A percentile compares a stretch with the other conserved stretches of the same genome.
phyloP scores from a whole-genome alignment of 2,888 invertebrate species.

The Boloria selene region DNA sequence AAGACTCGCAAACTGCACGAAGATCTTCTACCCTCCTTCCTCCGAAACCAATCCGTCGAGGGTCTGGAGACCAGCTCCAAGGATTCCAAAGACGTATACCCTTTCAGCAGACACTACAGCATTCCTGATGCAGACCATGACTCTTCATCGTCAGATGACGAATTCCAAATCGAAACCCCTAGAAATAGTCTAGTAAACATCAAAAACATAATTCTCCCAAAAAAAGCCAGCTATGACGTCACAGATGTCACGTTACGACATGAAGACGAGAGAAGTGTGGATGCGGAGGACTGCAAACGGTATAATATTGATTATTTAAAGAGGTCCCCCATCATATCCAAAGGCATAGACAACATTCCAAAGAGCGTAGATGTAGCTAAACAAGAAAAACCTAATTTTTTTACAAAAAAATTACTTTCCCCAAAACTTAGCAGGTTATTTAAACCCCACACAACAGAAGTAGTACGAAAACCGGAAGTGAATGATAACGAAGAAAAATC shows the following conservation, averaged over 20 bases:
- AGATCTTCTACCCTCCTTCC: slow-evolving; percentile 58
- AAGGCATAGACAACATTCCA: slow-evolving; percentile 56
- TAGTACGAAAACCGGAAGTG: slow-evolving; percentile 49
- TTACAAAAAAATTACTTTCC: slow-evolving; percentile 68
- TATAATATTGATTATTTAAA: slow-evolving; percentile 62
- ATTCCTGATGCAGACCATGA: slow-evolving; percentile 54
- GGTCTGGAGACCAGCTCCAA: slow-evolving; percentile 62
- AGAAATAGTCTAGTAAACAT: slow-evolving; percentile 51
- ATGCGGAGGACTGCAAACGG: slow-evolving; percentile 56
- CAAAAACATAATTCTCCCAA: slow-evolving; percentile 53
- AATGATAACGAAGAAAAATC: slow-evolving; percentile 61
- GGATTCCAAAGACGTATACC: slow-evolving; percentile 49
- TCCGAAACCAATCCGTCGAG: slow-evolving; percentile 74
- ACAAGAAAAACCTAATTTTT: slow-evolving; percentile 62
- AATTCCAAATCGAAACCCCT: slow-evolving; percentile 44
- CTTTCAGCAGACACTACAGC: slow-evolving; percentile 64
- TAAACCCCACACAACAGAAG: slow-evolving; percentile 62
- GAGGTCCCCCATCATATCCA: slow-evolving; percentile 54
- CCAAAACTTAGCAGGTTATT: slow-evolving; percentile 73
- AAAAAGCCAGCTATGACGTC: slow-evolving; percentile 64
- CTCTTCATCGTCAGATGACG: slow-evolving; percentile 56
- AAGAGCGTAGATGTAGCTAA: slow-evolving; percentile 48
- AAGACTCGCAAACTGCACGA: slow-evolving; percentile 49
- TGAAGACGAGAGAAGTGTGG: slow-evolving; percentile 54
- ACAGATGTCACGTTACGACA: slow-evolving; percentile 53